These are phyloP conservation scores for Theodoxus fluviatilis DNA, from an alignment of 2,888 invertebrate genomes.

Conservation along the genomic window DNA sequence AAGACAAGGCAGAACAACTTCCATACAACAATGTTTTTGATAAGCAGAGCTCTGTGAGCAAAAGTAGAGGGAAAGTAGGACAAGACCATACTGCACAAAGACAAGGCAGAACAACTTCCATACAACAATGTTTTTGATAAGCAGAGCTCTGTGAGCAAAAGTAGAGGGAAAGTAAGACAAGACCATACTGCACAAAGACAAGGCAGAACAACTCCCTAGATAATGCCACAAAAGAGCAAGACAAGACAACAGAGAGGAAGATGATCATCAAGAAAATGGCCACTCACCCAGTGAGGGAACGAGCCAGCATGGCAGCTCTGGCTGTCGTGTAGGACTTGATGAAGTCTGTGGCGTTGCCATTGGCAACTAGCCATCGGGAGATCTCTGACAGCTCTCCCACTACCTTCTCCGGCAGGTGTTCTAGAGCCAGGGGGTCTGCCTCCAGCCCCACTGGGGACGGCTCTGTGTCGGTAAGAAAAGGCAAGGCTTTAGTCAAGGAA, in stretches of 20 bases:
- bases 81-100: too few species aligned
- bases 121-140: too few species aligned
- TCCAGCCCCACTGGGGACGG: constrained; percentile 42
- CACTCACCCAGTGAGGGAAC: constrained; percentile 74
- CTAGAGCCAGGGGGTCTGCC: constrained; percentile 67
- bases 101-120: too few species aligned
- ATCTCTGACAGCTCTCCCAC: constrained; percentile 79
- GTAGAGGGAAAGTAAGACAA: background rate
- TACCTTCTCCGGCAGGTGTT: constrained; percentile 75
- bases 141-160: too few species aligned
- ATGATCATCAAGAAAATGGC: too few species aligned
- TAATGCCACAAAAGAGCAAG: background rate
- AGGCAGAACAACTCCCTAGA: background rate
- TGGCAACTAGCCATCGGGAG: constrained; percentile 84
- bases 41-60: too few species aligned
- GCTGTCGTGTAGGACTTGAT: constrained; percentile 79
- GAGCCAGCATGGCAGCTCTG: constrained; percentile 78
- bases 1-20: too few species aligned
- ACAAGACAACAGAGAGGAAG: background rate
- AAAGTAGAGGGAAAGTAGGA: too few species aligned
- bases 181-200: background rate
- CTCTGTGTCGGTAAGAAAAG: too few species aligned
- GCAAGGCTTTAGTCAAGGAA: too few species aligned
- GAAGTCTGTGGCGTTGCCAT: constrained; percentile 76
- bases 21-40: too few species aligned